Base-by-base conservation (phyloP, 1,140 invertebrate genomes). In the Hydropsyche tenuis region DNA sequence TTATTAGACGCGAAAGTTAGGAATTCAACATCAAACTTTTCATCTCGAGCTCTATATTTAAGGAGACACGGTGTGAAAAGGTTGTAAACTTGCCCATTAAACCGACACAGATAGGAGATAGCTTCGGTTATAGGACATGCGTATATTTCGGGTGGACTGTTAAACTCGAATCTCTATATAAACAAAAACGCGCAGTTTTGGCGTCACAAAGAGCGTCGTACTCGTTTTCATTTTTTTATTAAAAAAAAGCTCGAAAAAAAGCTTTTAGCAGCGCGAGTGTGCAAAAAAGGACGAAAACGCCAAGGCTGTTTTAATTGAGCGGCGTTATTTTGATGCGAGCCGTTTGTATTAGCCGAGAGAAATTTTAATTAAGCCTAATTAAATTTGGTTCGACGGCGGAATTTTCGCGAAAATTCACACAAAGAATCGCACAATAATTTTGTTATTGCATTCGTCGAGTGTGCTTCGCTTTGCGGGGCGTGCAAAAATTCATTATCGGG, bases 321-420 rank as follows among this genome's bases (percentile, higher is more conserved):
- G 9, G 48, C 48, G 20, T 53, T 53, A 18, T 53, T 53, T 18
- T 20, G 48, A 53, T 16, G 16, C 9, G 45, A 46, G 11, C 11
- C 45, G 45, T 7, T 53, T 18, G 48, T 53, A 20, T 53, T 9
- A 9, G n/a, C 48, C 20, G 48, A 53, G 48, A 20, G 20, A 53
- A 53, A 18, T 53, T 53, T 53, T 53, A 53, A 53, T 53, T 53
- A 53, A 53, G 20, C 48, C 48, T 18, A 53, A 53, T 53, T 53
- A 53, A 53, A 53, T 53, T 53, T 5, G n/a, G 20, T 53, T 53
- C 48, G 14, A 1, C 48, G 16, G 3, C 30, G 30, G 9, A 37
- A 37, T 37, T n/a, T 37, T 37, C 30, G 3, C 30, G 30, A 37
- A 53, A 53, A 53, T 18, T 18, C 48, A 20, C 20, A 53, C 48